phyloP scores from a whole-genome alignment of 2,797 vertebrate species.

The Melanotaenia parkinsoni region DNA sequence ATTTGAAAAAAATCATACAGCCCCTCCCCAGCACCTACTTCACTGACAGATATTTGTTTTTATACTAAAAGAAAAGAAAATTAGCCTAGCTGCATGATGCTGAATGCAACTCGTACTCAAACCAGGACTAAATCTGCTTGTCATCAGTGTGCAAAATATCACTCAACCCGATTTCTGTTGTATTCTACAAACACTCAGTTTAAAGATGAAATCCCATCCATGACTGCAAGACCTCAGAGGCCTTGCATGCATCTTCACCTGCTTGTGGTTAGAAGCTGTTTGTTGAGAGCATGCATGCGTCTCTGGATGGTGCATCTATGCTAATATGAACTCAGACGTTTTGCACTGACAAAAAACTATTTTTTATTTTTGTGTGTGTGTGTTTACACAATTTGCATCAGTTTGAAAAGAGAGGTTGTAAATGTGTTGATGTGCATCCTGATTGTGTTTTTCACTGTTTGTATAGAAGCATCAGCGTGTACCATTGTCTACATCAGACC shows the following conservation, averaged over 20 bases:
- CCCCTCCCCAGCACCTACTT: not conserved
- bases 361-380: not conserved
- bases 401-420: conserved; percentile 31
- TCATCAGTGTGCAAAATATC: conserved; percentile 20
- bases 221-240: conserved; percentile 27
- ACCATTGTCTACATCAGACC: conserved; percentile 35
- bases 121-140: conserved; percentile 31
- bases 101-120: conserved; percentile 51
- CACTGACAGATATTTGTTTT: not conserved
- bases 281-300: conserved; percentile 7
- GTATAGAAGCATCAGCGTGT: conserved; percentile 55
- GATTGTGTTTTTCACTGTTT: conserved; percentile 39
- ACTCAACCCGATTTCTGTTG: conserved; percentile 10
- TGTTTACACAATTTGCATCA: conserved; percentile 22
- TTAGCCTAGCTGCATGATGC: conserved; percentile 40
- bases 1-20: not conserved
- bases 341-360: conserved; percentile 73
- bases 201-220: conserved; percentile 21
- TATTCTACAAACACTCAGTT: conserved; percentile 8
- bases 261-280: conserved; percentile 28
- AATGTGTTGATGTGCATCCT: conserved; percentile 40
- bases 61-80: conserved; percentile 13
- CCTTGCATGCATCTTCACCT: conserved; percentile 14
- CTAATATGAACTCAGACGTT: conserved; percentile 59
- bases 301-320: conserved; percentile 46